Conservation (phyloP, 2,797 vertebrate genomes). For the Scomberomorus guttatus region DNA sequence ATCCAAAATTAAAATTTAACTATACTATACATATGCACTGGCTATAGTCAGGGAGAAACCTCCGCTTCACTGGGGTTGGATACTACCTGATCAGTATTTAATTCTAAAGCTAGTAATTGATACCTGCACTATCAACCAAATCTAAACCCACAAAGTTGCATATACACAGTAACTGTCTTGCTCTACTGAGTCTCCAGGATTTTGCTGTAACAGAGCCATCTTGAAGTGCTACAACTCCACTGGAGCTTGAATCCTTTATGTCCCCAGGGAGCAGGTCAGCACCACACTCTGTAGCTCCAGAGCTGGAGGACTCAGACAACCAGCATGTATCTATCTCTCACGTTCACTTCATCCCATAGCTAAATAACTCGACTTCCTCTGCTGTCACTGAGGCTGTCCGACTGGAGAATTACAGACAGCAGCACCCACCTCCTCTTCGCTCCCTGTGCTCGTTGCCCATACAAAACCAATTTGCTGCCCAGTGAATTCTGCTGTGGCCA, state of each 20-base stretch:
- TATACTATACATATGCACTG: not conserved
- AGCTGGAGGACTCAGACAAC: slow-evolving; percentile 27
- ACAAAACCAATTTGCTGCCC: slow-evolving; percentile 84
- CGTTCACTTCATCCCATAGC: slow-evolving; percentile 26
- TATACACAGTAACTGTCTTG: not conserved
- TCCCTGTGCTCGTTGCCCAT: slow-evolving; percentile 56
- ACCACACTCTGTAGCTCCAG: slow-evolving; percentile 21
- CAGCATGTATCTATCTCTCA: slow-evolving; percentile 36
- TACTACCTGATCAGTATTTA: not conserved
- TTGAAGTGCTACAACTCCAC: slow-evolving; percentile 32
- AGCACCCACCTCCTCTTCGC: slow-evolving; percentile 21
- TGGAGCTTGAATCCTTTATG: slow-evolving; percentile 44
- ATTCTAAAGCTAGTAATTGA: not conserved
- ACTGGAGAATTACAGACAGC: slow-evolving; percentile 46
- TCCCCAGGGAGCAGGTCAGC: slow-evolving; percentile 24
- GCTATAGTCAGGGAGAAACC: not conserved
- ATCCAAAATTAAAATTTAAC: not conserved
- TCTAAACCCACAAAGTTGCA: not conserved
- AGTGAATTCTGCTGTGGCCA: slow-evolving; percentile 74
- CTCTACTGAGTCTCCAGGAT: not conserved
- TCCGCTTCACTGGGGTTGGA: not conserved
- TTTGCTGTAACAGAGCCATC: slow-evolving; percentile 45
- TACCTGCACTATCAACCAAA: slow-evolving; percentile 7
- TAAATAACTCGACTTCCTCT: slow-evolving; percentile 38
- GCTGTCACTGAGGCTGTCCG: slow-evolving; percentile 29